phyloP scores from a whole-genome alignment of 2,113 vertebrate species.

The Pantherophis guttatus region DNA sequence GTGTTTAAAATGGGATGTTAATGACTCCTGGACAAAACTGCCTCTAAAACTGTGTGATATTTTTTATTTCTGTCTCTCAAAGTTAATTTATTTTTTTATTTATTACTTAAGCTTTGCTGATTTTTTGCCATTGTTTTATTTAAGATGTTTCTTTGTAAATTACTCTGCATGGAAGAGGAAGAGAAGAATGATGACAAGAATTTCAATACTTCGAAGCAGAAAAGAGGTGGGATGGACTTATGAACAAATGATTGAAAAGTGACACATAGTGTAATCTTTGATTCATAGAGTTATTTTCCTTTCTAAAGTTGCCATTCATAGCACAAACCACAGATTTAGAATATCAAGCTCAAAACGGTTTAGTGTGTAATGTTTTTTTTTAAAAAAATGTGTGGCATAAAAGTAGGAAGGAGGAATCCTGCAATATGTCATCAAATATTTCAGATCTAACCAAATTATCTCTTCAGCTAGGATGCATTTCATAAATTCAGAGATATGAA shows the following conservation, averaged over 20 bases:
- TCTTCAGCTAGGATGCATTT: not conserved
- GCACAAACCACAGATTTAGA: not conserved
- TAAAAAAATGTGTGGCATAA: not conserved
- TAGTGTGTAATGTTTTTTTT: not conserved
- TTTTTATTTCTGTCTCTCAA: not conserved
- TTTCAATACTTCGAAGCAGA: not conserved
- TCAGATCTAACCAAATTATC: not conserved
- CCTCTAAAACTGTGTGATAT: not conserved
- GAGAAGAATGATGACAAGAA: not conserved
- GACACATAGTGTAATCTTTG: no score
- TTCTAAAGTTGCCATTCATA: not conserved
- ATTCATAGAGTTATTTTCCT: not conserved
- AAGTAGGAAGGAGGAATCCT: not conserved
- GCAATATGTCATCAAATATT: not conserved
- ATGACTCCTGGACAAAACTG: not conserved
- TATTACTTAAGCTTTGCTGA: not conserved
- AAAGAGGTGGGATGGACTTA: not conserved
- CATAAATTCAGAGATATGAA: not conserved
- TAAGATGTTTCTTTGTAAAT: not conserved
- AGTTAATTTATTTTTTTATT: not conserved
- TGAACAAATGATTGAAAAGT: not conserved
- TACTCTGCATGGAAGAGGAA: not conserved
- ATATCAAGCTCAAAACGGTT: not conserved
- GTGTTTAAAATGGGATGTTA: not conserved
- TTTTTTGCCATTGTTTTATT: not conserved